Evolutionary conservation across 1,140 invertebrate species (phyloP).

Genomic region (Pectinophora gossypiella): DNA sequence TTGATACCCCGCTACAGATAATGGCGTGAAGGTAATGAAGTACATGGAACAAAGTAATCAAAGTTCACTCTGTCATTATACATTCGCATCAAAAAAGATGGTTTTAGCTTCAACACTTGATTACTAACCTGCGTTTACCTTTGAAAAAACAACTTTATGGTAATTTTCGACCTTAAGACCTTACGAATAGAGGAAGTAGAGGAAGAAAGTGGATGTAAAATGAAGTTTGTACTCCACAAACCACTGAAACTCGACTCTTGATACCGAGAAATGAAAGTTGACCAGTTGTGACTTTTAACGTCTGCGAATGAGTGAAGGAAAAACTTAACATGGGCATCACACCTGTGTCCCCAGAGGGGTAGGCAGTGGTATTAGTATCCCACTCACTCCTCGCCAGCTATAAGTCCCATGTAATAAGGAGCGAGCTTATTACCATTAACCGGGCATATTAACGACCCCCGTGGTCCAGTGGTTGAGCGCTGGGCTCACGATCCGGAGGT

Average conservation of each 20-base stretch:
- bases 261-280: background rate
- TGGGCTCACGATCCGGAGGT: too few relatives aligned
- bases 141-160: background rate
- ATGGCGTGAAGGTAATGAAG: constrained; percentile 10
- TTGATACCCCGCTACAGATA: too few relatives aligned
- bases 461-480: too few relatives aligned
- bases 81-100: constrained; percentile 1
- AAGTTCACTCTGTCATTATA: background rate
- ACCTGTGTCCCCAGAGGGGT: too few relatives aligned
- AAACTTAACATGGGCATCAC: background rate
- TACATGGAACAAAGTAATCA: background rate
- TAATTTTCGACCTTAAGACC: background rate
- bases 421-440: too few relatives aligned
- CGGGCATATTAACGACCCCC: too few relatives aligned
- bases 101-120: constrained; percentile 3
- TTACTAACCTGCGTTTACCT: background rate
- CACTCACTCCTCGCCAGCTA: too few relatives aligned
- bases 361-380: too few relatives aligned
- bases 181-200: background rate
- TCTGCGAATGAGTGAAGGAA: background rate
- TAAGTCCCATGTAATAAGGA: too few relatives aligned
- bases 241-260: background rate
- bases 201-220: background rate
- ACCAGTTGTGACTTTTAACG: background rate
- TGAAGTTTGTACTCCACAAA: background rate